A percentile compares a stretch with the other conserved stretches of the same genome.
Conservation (phyloP, 1,140 invertebrate species). For the Leptinotarsa defecta region DNA sequence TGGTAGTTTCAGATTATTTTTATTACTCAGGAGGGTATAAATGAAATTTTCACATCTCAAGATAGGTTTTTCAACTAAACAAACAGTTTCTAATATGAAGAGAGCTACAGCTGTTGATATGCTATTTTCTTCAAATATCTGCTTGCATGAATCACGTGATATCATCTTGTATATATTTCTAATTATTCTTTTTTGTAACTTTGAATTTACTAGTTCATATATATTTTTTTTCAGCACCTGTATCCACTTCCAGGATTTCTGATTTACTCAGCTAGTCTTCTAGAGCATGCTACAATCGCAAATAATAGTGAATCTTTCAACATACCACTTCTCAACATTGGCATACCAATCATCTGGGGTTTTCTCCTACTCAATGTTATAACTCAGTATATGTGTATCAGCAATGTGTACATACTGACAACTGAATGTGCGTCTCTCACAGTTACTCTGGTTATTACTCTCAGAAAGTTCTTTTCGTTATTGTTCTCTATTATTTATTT, state of each 20-base stretch:
- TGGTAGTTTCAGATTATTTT: too few relatives aligned
- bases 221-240: constrained; percentile 69
- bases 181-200: too few relatives aligned
- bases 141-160: too few relatives aligned
- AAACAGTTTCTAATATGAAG: too few relatives aligned
- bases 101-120: too few relatives aligned
- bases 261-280: constrained; percentile 75
- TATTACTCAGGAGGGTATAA: too few relatives aligned
- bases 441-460: constrained; percentile 93
- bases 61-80: too few relatives aligned
- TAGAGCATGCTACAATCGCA: constrained; percentile 69
- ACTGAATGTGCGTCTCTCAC: constrained; percentile 93
- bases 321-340: constrained; percentile 58
- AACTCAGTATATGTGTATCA: constrained; percentile 95
- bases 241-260: constrained; percentile 86
- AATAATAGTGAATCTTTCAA: constrained; percentile 61
- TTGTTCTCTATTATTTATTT: constrained; percentile 97
- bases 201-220: neutral
- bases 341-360: constrained; percentile 75
- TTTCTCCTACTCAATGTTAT: constrained; percentile 86
- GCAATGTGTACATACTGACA: constrained; percentile 91
- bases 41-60: too few relatives aligned
- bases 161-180: too few relatives aligned
- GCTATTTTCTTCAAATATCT: too few relatives aligned
- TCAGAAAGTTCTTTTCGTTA: constrained; percentile 93